A percentile compares a stretch with the other conserved stretches of the same genome.
phyloP scores from a whole-genome alignment of 2,113 vertebrate species.

The Cinclus cinclus region DNA sequence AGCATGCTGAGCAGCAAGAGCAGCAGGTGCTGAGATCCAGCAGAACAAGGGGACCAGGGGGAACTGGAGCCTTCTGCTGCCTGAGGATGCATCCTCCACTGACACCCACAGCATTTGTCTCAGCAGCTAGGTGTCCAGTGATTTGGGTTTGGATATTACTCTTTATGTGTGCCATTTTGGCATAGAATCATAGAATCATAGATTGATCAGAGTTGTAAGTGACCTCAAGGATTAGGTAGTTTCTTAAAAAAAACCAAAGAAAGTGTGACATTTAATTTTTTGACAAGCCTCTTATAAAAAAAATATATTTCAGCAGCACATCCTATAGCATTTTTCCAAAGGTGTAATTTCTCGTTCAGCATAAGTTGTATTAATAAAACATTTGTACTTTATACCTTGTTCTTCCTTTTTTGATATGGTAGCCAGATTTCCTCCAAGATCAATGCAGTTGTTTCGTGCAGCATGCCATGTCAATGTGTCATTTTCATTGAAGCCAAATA shows the following conservation, averaged over 20 bases:
- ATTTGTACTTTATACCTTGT: slow-evolving; percentile 77
- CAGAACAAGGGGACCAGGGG: neutral
- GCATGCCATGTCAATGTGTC: slow-evolving; percentile 78
- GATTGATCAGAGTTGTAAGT: neutral
- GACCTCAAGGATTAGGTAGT: neutral
- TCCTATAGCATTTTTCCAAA: neutral
- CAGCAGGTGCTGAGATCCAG: neutral
- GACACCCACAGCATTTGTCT: neutral
- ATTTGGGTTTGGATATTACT: neutral
- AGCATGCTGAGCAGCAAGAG: neutral
- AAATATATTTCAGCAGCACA: neutral
- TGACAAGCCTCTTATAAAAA: neutral
- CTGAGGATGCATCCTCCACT: neutral
- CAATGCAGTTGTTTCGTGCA: slow-evolving; percentile 79
- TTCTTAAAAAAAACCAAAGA: neutral
- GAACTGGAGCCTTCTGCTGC: neutral
- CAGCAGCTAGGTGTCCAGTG: neutral
- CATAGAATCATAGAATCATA: neutral
- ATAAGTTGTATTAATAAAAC: neutral
- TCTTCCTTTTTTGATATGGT: slow-evolving; percentile 79
- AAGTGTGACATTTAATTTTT: neutral
- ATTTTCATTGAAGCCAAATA: slow-evolving; percentile 69
- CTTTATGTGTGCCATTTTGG: neutral
- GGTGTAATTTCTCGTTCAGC: neutral
- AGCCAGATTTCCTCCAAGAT: slow-evolving; percentile 85